Percentiles rank a stretch among this genome's conserved stretches.
phyloP scores from a whole-genome alignment of 2,888 invertebrate genomes.

The Mythimna lalbum region DNA sequence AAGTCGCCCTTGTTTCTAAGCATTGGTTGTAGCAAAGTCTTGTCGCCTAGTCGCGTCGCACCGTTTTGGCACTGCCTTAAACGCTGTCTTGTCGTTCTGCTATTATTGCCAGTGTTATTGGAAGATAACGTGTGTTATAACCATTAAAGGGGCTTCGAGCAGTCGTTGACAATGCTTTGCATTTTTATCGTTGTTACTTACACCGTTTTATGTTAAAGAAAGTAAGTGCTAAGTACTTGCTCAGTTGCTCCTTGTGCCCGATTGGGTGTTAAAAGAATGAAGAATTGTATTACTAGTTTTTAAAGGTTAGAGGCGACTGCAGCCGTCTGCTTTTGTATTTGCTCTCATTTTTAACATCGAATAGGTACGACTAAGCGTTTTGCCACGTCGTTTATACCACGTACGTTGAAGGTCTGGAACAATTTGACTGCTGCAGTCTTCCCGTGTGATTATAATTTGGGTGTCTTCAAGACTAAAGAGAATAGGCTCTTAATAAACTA shows the following conservation, averaged over 20 bases:
- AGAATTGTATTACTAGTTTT: background rate
- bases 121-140: slow-evolving; percentile 38
- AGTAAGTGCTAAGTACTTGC: background rate
- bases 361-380: no score
- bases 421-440: no score
- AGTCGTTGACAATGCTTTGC: slow-evolving; percentile 27
- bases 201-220: slow-evolving; percentile 2
- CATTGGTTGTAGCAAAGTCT: background rate
- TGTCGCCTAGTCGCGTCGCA: background rate
- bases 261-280: background rate
- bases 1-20: background rate
- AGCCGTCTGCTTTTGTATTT: background rate
- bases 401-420: no score
- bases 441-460: no score
- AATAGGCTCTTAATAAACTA: no score
- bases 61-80: slow-evolving; percentile 7
- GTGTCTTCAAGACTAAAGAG: no score
- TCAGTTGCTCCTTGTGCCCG: background rate
- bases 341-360: background rate
- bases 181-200: slow-evolving; percentile 20
- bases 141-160: slow-evolving; percentile 22
- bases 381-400: no score
- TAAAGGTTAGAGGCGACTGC: background rate
- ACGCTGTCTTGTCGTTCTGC: slow-evolving; percentile 23
- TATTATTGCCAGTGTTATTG: slow-evolving; percentile 40